These are phyloP conservation scores for Rhea americana DNA, from an alignment of 2,113 vertebrate species.

Conservation along the genomic window DNA sequence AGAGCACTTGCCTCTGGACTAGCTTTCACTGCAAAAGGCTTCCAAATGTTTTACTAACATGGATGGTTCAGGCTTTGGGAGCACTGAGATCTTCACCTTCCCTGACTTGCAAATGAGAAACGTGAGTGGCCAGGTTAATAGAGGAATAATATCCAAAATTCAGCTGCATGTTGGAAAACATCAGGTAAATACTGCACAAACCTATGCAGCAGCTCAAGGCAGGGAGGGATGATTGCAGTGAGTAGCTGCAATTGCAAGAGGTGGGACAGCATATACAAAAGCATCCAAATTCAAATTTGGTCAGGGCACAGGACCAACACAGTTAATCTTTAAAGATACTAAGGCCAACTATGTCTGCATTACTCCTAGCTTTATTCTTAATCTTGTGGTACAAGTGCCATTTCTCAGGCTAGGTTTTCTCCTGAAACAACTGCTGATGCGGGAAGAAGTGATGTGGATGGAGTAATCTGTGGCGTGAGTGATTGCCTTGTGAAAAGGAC, in stretches of 20 bases:
- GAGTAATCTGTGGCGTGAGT: neutral
- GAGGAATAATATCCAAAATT: neutral
- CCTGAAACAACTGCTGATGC: neutral
- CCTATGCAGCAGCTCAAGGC: neutral
- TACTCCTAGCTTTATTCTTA: neutral
- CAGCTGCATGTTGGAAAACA: neutral
- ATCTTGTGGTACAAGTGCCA: neutral
- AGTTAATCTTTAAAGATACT: neutral
- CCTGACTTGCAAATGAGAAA: neutral
- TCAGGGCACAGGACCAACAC: neutral
- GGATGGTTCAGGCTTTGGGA: neutral
- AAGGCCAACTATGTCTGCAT: neutral
- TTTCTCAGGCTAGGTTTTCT: neutral
- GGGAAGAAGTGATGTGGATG: neutral
- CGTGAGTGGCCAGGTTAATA: accelerated
- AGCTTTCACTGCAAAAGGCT: neutral
- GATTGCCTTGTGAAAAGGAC: neutral
- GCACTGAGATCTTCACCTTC: neutral
- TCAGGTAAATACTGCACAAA: neutral
- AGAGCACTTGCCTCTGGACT: neutral
- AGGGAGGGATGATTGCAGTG: neutral
- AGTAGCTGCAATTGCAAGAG: accelerated
- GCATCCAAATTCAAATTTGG: accelerated
- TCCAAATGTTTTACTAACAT: neutral
- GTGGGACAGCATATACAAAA: neutral